A percentile compares a stretch with the other conserved stretches of the same genome.
These are phyloP conservation scores for Porites lutea DNA, from an alignment of 64 coral and sea anemone species.

Conservation along the genomic window DNA sequence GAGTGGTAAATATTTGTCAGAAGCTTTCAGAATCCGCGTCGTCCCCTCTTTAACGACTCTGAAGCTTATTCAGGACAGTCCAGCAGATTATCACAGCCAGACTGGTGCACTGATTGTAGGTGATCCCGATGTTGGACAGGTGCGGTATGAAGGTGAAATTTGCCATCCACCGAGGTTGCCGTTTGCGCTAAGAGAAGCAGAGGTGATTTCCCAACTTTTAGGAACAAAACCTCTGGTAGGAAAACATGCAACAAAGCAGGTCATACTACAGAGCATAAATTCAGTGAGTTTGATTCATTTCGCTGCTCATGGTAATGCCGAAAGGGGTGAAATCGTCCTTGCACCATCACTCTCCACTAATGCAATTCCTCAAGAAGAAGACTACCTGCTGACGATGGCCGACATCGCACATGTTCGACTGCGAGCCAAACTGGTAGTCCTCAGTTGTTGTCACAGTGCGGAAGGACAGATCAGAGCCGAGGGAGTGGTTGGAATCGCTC, in stretches of 20 bases:
- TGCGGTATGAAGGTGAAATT: background rate
- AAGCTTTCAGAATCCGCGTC: background rate
- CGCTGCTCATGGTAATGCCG: conserved; percentile 26
- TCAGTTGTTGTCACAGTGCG: conserved; percentile 50
- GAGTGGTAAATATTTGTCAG: conserved; percentile 1
- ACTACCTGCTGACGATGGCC: conserved; percentile 45
- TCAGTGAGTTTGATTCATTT: conserved; percentile 15
- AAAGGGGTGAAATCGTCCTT: conserved; percentile 26
- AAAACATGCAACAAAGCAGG: conserved; percentile 25
- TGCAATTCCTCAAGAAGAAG: conserved; percentile 17
- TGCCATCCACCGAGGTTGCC: background rate
- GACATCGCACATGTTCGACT: conserved; percentile 8
- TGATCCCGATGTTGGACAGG: conserved; percentile 18
- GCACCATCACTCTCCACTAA: background rate
- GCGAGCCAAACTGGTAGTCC: conserved; percentile 31
- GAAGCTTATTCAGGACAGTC: conserved; percentile 4
- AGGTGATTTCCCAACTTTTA: background rate
- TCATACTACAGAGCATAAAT: background rate
- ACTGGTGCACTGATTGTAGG: conserved; percentile 15
- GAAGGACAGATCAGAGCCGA: conserved; percentile 30
- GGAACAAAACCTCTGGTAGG: background rate
- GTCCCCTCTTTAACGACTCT: conserved; percentile 17
- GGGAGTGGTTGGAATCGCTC: conserved; percentile 38
- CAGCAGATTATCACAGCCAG: background rate
- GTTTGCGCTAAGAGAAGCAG: background rate